Evolutionary conservation across 2,888 invertebrate species (phyloP).

Genomic region (Leptopilina myrica): DNA sequence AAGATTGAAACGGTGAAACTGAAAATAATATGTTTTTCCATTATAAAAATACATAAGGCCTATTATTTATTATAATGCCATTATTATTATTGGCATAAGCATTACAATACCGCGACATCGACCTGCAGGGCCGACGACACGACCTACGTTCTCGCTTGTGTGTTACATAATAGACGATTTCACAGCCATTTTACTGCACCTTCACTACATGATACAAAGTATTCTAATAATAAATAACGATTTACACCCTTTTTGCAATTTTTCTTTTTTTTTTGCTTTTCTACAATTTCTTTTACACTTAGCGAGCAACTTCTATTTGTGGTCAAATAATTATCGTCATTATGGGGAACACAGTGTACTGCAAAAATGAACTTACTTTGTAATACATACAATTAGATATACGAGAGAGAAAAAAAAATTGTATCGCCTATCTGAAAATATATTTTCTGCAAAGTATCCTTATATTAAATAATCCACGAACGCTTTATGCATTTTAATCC

Average conservation of each 20-base stretch:
- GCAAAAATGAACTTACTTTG: too few relatives aligned
- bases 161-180: constrained; percentile 26
- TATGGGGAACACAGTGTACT: too few relatives aligned
- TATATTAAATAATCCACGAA: too few relatives aligned
- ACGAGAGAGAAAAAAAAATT: too few relatives aligned
- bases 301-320: not conserved
- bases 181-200: not conserved
- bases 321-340: not conserved
- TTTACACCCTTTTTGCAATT: not conserved
- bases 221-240: constrained; percentile 23
- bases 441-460: too few relatives aligned
- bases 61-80: not conserved
- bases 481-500: too few relatives aligned
- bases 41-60: not conserved
- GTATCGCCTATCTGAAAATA: too few relatives aligned
- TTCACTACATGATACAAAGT: not conserved
- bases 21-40: not conserved
- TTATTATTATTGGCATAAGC: constrained; percentile 27
- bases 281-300: not conserved
- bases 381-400: too few relatives aligned
- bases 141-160: constrained; percentile 13
- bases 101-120: constrained; percentile 30
- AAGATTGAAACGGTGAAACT: too few relatives aligned
- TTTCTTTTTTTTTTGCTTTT: not conserved
- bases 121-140: constrained; percentile 30